phyloP scores from a whole-genome alignment of 2,113 vertebrate species.

The Scomber colias region DNA sequence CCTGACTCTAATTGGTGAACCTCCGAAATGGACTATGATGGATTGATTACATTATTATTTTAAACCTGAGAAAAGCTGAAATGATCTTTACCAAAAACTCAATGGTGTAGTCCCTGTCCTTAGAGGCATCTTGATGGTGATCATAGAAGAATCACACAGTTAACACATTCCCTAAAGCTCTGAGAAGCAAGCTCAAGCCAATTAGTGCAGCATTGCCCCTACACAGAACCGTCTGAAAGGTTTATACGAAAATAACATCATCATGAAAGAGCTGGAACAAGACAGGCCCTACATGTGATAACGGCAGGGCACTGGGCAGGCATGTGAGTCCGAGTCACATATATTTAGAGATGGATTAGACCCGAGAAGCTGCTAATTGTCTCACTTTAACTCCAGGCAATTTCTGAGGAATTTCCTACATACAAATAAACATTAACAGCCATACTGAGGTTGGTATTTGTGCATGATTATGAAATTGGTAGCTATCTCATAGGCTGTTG shows the following conservation, averaged over 20 bases:
- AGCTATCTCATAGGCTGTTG: neutral
- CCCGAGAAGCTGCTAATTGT: slow-evolving; percentile 8
- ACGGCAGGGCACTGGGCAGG: neutral
- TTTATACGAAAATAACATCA: slow-evolving; percentile 42
- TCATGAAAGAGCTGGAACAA: slow-evolving; percentile 6
- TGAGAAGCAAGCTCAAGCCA: slow-evolving; percentile 27
- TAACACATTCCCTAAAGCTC: slow-evolving; percentile 27
- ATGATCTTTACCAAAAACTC: neutral
- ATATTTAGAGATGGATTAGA: slow-evolving; percentile 6
- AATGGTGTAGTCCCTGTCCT: neutral
- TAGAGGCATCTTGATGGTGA: neutral
- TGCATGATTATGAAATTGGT: neutral
- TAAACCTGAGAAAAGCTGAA: slow-evolving; percentile 2
- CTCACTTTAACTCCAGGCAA: neutral
- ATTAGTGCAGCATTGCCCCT: neutral
- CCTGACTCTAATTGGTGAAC: slow-evolving; percentile 13
- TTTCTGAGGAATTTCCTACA: neutral
- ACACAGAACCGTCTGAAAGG: slow-evolving; percentile 27
- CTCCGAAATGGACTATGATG: neutral
- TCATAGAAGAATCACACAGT: slow-evolving; percentile 25
- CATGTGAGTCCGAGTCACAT: neutral
- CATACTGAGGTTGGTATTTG: neutral
- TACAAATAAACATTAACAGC: neutral
- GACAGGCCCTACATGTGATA: neutral
- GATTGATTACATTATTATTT: slow-evolving; percentile 35